These are phyloP conservation scores for Helicoverpa zea DNA, from an alignment of 1,140 invertebrate genomes.

Conservation along the genomic window DNA sequence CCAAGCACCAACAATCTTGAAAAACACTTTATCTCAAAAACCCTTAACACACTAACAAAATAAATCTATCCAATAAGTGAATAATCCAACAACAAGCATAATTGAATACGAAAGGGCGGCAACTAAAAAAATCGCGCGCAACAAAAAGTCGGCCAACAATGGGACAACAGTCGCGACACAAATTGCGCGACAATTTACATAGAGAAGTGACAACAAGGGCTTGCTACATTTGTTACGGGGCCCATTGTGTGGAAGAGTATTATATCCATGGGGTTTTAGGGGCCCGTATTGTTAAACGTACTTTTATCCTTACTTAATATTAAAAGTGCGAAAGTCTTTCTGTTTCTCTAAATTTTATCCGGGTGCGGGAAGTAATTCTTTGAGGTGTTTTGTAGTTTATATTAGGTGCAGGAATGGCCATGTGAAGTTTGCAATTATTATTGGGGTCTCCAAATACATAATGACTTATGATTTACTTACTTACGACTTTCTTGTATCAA, in stretches of 20 bases:
- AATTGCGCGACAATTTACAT: slow-evolving; percentile 51
- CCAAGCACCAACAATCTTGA: not conserved
- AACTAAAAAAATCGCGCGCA: slow-evolving; percentile 39
- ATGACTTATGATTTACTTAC: too few species aligned
- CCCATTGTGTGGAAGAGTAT: slow-evolving; percentile 46
- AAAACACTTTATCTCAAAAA: not conserved
- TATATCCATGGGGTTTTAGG: slow-evolving; percentile 17
- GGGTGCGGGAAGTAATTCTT: too few species aligned
- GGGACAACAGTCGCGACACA: slow-evolving; percentile 37
- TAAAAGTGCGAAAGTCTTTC: too few species aligned
- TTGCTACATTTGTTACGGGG: slow-evolving; percentile 42
- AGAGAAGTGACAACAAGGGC: slow-evolving; percentile 44
- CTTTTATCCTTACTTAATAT: too few species aligned
- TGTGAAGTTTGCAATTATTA: too few species aligned
- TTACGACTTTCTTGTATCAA: too few species aligned
- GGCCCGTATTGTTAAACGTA: not conserved
- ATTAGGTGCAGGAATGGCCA: too few species aligned
- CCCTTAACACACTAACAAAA: slow-evolving; percentile 11
- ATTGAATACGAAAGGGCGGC: slow-evolving; percentile 43
- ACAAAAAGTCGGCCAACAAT: slow-evolving; percentile 49
- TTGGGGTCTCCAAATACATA: too few species aligned
- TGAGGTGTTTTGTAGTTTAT: too few species aligned
- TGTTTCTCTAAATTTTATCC: too few species aligned
- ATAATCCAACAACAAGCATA: slow-evolving; percentile 12
- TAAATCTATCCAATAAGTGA: slow-evolving; percentile 30